A percentile compares a stretch with the other conserved stretches of the same genome.
Conservation (phyloP, 2,888 invertebrate genomes). For the Ceratothoa steindachneri region DNA sequence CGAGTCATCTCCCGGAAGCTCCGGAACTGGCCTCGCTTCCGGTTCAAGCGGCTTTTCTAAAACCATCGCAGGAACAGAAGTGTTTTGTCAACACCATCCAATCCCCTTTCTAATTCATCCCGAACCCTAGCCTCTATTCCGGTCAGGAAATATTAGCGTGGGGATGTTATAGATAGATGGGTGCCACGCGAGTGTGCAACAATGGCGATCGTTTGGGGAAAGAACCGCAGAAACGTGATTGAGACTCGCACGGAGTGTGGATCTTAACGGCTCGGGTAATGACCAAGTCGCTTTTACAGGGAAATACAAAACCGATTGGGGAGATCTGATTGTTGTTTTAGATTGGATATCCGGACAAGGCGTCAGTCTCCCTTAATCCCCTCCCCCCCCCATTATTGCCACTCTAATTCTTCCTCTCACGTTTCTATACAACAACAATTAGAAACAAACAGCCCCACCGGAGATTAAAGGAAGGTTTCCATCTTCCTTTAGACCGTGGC, state of each 20-base stretch:
- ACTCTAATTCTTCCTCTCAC: too few species aligned
- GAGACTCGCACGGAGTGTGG: neutral
- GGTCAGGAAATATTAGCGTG: neutral
- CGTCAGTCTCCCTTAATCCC: neutral
- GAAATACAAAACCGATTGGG: neutral
- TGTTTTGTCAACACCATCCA: constrained; percentile 6
- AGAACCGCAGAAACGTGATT: neutral
- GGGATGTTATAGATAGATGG: neutral
- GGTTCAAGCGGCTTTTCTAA: neutral
- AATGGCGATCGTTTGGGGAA: neutral
- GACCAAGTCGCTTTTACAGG: neutral
- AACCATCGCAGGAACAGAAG: neutral
- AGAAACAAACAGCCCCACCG: too few species aligned
- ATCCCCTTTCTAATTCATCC: neutral
- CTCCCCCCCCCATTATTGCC: too few species aligned
- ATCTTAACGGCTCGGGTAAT: neutral
- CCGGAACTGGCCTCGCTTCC: neutral
- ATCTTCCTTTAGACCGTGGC: too few species aligned
- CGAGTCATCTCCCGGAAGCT: neutral
- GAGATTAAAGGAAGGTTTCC: too few species aligned
- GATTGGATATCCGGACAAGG: neutral
- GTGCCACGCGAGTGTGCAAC: neutral
- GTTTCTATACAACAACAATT: too few species aligned
- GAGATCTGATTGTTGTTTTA: neutral
- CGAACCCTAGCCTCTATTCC: neutral